These are phyloP conservation scores for Ctenoplectra terminalis DNA, from an alignment of 1,140 invertebrate species.

Conservation along the genomic window DNA sequence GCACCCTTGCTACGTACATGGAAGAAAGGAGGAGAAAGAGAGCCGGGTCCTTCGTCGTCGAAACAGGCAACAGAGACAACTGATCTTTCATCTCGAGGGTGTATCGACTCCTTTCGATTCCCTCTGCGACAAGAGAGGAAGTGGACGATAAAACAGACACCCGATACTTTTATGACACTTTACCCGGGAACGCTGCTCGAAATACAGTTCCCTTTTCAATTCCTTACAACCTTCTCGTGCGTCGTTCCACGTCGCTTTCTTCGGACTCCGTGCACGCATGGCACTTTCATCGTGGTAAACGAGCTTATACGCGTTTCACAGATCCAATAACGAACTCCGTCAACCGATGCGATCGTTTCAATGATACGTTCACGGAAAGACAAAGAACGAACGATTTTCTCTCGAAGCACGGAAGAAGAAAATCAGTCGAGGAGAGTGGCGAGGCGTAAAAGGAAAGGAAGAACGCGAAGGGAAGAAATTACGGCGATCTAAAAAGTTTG, in stretches of 20 bases:
- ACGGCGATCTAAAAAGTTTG: constrained; percentile 33
- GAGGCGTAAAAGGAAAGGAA: no score
- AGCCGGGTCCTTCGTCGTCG: not conserved
- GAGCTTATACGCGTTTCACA: not conserved
- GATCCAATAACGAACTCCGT: constrained; percentile 3
- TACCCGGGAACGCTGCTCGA: constrained; percentile 3
- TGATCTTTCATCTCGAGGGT: constrained; percentile 42
- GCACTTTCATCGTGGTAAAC: constrained; percentile 14
- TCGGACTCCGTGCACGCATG: not conserved
- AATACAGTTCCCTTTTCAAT: constrained; percentile 33
- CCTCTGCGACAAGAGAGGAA: constrained; percentile 42
- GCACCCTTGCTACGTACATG: constrained; percentile 4
- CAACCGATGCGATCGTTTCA: not conserved
- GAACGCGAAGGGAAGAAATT: not conserved
- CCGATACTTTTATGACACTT: constrained; percentile 67
- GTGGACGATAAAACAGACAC: constrained; percentile 65
- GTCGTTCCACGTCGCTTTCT: no score
- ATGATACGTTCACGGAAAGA: not conserved
- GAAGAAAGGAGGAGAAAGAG: no score
- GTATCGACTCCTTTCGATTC: constrained; percentile 60
- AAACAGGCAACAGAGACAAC: constrained; percentile 33
- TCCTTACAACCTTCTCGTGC: not conserved
- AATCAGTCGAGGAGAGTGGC: not conserved
- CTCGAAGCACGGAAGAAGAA: not conserved
- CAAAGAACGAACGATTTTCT: not conserved